phyloP scores from a whole-genome alignment of 2,113 vertebrate species.

The Felis catus region DNA sequence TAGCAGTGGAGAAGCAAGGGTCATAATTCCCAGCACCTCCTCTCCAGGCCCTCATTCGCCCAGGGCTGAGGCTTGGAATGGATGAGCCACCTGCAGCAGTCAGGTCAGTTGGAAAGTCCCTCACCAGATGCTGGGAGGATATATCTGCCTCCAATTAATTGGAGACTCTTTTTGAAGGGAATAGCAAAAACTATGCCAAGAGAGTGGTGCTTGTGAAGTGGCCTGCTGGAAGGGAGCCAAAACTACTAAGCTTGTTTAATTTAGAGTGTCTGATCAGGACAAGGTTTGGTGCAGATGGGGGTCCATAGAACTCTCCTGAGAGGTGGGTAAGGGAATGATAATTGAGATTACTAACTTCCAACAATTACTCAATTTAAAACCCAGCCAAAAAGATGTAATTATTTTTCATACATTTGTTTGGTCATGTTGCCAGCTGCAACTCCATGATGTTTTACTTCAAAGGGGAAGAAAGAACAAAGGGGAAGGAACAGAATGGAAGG shows the following conservation, averaged over 20 bases:
- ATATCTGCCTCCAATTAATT: slow-evolving; percentile 69
- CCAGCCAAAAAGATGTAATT: slow-evolving; percentile 58
- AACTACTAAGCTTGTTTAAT: slow-evolving; percentile 40
- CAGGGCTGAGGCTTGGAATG: slow-evolving; percentile 53
- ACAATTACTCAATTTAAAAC: slow-evolving; percentile 28
- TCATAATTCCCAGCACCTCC: slow-evolving; percentile 69
- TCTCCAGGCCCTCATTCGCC: background rate
- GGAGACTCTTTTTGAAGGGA: slow-evolving; percentile 59
- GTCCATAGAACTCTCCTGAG: background rate
- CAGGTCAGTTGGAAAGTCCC: slow-evolving; percentile 60
- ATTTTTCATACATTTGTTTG: slow-evolving; percentile 50
- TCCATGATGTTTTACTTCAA: slow-evolving; percentile 25
- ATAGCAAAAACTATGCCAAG: slow-evolving; percentile 68
- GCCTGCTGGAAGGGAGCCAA: slow-evolving; percentile 50
- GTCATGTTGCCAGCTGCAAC: background rate
- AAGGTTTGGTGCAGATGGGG: background rate
- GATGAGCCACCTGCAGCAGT: slow-evolving; percentile 38
- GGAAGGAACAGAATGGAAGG: background rate
- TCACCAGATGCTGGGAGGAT: slow-evolving; percentile 71
- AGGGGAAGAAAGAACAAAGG: background rate
- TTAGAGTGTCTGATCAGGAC: background rate
- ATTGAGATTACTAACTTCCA: slow-evolving; percentile 59
- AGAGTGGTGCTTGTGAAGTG: slow-evolving; percentile 63
- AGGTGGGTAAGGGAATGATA: background rate
- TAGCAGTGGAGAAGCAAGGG: slow-evolving; percentile 68